These are phyloP conservation scores for Ostrea edulis DNA, from an alignment of 1,140 invertebrate species.

Conservation along the genomic window DNA sequence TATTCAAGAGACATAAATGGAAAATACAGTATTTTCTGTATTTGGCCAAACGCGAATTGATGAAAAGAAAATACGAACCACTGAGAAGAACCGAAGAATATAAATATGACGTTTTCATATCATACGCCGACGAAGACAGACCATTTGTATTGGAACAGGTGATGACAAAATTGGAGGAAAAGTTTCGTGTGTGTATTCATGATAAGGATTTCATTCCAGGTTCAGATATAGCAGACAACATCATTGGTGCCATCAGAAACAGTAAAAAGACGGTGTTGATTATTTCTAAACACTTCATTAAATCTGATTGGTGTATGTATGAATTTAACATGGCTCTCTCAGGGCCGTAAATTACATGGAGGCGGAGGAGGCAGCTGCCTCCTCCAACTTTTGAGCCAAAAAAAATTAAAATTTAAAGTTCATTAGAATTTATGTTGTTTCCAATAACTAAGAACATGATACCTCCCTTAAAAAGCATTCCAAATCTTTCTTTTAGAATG, in stretches of 20 bases:
- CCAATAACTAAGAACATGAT: too few species aligned
- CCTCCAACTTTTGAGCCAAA: too few species aligned
- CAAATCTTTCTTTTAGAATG: too few species aligned
- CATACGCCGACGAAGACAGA: constrained; percentile 58
- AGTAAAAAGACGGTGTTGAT: constrained; percentile 83
- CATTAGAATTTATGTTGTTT: too few species aligned
- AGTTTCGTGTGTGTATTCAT: constrained; percentile 61
- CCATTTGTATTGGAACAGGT: constrained; percentile 48
- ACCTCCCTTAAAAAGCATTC: too few species aligned
- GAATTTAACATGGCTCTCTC: constrained; percentile 81
- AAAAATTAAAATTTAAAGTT: too few species aligned
- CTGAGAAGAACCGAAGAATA: constrained; percentile 43
- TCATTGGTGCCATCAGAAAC: constrained; percentile 37
- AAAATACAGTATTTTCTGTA: constrained; percentile 66
- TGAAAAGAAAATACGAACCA: background rate
- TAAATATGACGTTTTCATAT: constrained; percentile 64
- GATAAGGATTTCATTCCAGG: constrained; percentile 59
- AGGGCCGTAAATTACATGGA: too few species aligned
- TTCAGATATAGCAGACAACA: constrained; percentile 44
- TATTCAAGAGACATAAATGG: constrained; percentile 62
- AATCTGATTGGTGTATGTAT: constrained; percentile 84
- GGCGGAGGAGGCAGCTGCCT: too few species aligned
- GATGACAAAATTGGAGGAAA: constrained; percentile 43
- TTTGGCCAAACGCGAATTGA: constrained; percentile 49
- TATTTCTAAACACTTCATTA: constrained; percentile 28